A percentile compares a stretch with the other conserved stretches of the same genome.
These are phyloP conservation scores for Poecile atricapillus DNA, from an alignment of 2,113 vertebrate species.

Conservation along the genomic window DNA sequence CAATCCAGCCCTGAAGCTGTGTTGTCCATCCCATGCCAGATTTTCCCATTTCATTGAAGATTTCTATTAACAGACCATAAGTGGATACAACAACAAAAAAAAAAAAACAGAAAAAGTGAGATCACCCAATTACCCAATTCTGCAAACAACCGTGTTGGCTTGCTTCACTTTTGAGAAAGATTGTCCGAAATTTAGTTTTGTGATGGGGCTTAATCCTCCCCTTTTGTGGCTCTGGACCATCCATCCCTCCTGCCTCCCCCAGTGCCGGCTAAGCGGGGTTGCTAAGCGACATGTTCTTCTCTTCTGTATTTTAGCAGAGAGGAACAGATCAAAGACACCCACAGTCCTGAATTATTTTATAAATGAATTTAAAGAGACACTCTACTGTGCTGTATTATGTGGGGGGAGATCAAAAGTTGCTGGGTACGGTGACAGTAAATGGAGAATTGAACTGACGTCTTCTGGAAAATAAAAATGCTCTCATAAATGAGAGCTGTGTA, in stretches of 20 bases:
- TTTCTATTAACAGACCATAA: not conserved
- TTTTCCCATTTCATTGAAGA: not conserved
- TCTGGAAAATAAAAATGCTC: not conserved
- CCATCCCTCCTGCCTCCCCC: not conserved
- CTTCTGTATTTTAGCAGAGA: conserved; percentile 53
- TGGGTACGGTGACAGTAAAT: not conserved
- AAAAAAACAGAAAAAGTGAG: not conserved
- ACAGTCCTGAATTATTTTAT: conserved; percentile 64
- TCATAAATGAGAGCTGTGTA: not conserved
- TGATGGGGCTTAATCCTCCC: conserved; percentile 8
- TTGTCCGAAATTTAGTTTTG: conserved; percentile 37
- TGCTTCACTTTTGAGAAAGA: conserved; percentile 16
- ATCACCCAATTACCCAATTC: not conserved
- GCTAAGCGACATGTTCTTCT: conserved; percentile 73
- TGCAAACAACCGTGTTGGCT: not conserved
- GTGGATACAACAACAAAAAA: not conserved
- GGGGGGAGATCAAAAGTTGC: not conserved
- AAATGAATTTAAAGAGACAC: conserved; percentile 57
- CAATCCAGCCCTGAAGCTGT: not conserved
- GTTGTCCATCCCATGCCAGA: not conserved
- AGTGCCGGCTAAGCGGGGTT: conserved; percentile 29
- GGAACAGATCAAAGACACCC: conserved; percentile 66
- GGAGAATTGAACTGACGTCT: not conserved
- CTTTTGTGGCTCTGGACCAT: conserved; percentile 61
- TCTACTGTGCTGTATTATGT: not conserved